Percentiles rank a stretch among this genome's conserved stretches.
Evolutionary conservation across 2,113 vertebrate genomes (phyloP).

Genomic region (Gadus chalcogrammus): DNA sequence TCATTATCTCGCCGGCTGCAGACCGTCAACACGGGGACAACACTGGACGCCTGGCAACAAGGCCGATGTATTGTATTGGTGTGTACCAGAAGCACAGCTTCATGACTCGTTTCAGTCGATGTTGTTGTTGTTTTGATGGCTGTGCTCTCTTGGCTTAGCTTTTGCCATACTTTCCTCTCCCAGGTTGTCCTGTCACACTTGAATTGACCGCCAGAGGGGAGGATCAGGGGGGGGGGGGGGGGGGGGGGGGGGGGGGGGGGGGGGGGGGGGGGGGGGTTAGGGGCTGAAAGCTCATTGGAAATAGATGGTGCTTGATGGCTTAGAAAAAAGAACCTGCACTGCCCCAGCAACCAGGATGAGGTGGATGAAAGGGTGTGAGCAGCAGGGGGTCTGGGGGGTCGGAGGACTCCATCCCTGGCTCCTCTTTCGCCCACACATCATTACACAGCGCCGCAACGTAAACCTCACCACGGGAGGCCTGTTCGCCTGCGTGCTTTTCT

Average conservation of each 20-base stretch:
- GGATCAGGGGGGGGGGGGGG: conserved; percentile 28
- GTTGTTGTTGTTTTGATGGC: no score
- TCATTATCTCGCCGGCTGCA: conserved; percentile 61
- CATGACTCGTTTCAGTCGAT: no score
- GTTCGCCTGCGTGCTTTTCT: conserved; percentile 32
- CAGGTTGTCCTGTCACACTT: conserved; percentile 20
- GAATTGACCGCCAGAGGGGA: conserved; percentile 39
- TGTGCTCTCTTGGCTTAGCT: no score
- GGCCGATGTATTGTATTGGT: no score
- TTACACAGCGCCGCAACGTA: conserved; percentile 26
- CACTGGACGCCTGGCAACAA: no score
- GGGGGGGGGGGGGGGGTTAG: conserved; percentile 33
- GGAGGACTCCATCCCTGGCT: conserved; percentile 66
- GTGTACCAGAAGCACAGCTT: no score
- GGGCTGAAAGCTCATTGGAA: conserved; percentile 47
- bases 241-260: conserved; percentile 42
- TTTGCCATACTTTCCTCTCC: conserved; percentile 1
- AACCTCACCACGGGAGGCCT: conserved; percentile 35
- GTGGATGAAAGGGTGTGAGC: conserved; percentile 65
- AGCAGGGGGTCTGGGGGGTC: conserved; percentile 30
- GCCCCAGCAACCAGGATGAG: conserved; percentile 68
- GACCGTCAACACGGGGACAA: no score
- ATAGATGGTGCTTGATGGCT: conserved; percentile 55
- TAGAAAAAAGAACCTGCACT: conserved; percentile 54
- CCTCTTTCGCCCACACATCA: conserved; percentile 45